These are phyloP conservation scores for Camponotus fellah DNA, from an alignment of 2,888 invertebrate species.

Conservation along the genomic window DNA sequence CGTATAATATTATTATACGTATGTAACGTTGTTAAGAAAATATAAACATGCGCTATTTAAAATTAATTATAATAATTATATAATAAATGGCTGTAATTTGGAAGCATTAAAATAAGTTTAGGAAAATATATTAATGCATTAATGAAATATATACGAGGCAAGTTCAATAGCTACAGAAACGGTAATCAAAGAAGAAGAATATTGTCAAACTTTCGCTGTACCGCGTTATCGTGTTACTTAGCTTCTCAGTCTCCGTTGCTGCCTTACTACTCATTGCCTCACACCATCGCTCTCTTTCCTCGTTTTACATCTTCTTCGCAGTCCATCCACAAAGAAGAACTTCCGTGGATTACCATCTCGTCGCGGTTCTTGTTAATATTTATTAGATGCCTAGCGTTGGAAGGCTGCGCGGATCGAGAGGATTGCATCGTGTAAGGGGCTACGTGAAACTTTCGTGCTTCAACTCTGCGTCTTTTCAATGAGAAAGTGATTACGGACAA, in stretches of 20 bases:
- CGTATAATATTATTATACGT: neutral
- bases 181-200: slow-evolving; percentile 76
- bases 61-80: slow-evolving; percentile 8
- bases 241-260: slow-evolving; percentile 59
- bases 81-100: neutral
- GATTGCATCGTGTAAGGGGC: slow-evolving; percentile 66
- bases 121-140: slow-evolving; percentile 44
- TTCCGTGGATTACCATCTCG: slow-evolving; percentile 83
- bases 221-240: slow-evolving; percentile 65
- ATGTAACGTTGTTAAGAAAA: neutral
- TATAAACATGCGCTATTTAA: neutral
- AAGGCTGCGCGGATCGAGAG: slow-evolving; percentile 68
- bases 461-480: slow-evolving; percentile 69
- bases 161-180: slow-evolving; percentile 52
- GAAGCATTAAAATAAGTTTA: slow-evolving; percentile 14
- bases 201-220: slow-evolving; percentile 78
- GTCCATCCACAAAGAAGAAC: slow-evolving; percentile 77
- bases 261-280: slow-evolving; percentile 58
- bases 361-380: slow-evolving; percentile 83
- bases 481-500: slow-evolving; percentile 66
- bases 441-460: slow-evolving; percentile 79
- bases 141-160: slow-evolving; percentile 33
- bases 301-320: slow-evolving; percentile 73
- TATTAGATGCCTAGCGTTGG: slow-evolving; percentile 80
- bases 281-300: slow-evolving; percentile 59